Conservation (phyloP, 1,140 invertebrate genomes). For the Anastrepha obliqua region DNA sequence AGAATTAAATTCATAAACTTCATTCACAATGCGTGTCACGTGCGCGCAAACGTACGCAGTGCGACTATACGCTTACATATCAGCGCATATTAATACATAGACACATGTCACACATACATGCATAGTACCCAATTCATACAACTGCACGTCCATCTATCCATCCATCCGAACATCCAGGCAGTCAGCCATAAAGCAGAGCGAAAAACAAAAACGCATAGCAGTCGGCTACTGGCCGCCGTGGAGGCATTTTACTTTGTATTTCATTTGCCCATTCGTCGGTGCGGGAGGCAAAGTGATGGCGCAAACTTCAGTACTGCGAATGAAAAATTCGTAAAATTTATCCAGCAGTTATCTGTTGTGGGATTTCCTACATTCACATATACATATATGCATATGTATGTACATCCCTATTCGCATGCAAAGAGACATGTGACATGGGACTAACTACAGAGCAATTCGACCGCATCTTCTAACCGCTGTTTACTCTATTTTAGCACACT, state of each 20-base stretch:
- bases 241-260: slow-evolving; percentile 46
- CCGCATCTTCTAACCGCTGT: neutral
- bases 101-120: neutral
- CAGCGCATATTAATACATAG: neutral
- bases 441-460: neutral
- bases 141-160: neutral
- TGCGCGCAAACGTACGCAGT: slow-evolving; percentile 53
- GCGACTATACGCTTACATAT: slow-evolving; percentile 47
- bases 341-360: slow-evolving; percentile 15
- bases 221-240: slow-evolving; percentile 6
- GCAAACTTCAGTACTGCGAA: neutral
- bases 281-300: slow-evolving; percentile 27
- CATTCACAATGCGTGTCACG: slow-evolving; percentile 55
- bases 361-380: neutral
- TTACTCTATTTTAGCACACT: neutral
- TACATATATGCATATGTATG: neutral
- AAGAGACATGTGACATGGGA: neutral
- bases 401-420: neutral
- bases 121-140: neutral
- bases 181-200: neutral
- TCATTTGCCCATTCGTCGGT: neutral
- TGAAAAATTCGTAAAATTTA: slow-evolving; percentile 48
- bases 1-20: slow-evolving; percentile 53
- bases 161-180: neutral
- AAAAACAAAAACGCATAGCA: slow-evolving; percentile 8